Percentiles rank a stretch among this genome's conserved stretches.
Conservation (phyloP, 2,888 invertebrate species). For the Zaprionus obscuricornis region DNA sequence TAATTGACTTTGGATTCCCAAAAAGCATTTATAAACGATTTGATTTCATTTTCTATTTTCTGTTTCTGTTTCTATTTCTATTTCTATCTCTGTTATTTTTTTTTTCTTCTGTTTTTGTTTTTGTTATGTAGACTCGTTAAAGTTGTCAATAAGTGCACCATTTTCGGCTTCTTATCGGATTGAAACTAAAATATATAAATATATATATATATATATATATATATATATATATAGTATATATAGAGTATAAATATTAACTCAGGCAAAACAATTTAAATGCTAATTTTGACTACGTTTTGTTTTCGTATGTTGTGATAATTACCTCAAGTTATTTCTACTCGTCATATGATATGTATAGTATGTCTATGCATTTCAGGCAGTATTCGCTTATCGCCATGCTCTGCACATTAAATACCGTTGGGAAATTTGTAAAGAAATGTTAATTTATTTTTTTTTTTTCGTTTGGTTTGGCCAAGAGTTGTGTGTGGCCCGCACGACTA, state of each 20-base stretch:
- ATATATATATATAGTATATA: too few species aligned
- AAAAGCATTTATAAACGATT: conserved; percentile 68
- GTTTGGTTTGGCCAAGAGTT: conserved; percentile 1
- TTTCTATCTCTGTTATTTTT: too few species aligned
- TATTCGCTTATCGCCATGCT: conserved; percentile 48
- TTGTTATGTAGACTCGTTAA: conserved; percentile 56
- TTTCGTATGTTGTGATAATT: conserved; percentile 73
- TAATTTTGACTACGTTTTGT: conserved; percentile 68
- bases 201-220: conserved; percentile 30
- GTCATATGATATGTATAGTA: too few species aligned
- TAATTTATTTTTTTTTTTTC: conserved; percentile 51
- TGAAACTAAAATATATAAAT: conserved; percentile 23
- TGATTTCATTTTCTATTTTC: conserved; percentile 38
- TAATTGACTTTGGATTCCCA: conserved; percentile 49
- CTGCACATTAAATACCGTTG: conserved; percentile 71
- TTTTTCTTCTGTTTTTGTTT: conserved; percentile 38
- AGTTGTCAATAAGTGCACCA: conserved; percentile 80
- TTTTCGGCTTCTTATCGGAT: conserved; percentile 68
- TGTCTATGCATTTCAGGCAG: conserved; percentile 2
- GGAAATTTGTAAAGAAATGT: conserved; percentile 70
- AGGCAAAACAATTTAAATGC: conserved; percentile 68
- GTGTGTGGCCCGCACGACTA: conserved; percentile 66
- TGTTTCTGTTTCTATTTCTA: too few species aligned
- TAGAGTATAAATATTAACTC: conserved; percentile 16
- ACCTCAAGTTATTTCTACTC: conserved; percentile 57